These are phyloP conservation scores for Stegostoma tigrinum DNA, from an alignment of 2,113 vertebrate genomes.

Conservation along the genomic window DNA sequence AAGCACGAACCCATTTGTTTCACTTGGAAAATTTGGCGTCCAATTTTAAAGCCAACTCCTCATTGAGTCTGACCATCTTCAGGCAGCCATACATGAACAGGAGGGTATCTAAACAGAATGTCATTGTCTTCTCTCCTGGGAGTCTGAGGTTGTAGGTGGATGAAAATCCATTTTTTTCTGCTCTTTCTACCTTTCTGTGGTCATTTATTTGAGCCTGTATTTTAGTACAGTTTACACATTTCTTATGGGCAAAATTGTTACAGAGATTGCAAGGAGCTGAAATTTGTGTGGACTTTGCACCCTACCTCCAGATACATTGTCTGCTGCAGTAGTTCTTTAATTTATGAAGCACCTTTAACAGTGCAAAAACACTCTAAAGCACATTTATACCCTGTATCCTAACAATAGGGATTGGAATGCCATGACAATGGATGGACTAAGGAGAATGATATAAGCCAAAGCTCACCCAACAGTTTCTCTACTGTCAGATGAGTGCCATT, in stretches of 20 bases:
- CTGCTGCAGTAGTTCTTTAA: neutral
- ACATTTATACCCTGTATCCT: neutral
- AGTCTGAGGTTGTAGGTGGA: neutral
- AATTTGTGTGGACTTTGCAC: neutral
- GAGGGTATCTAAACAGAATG: neutral
- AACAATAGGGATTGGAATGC: neutral
- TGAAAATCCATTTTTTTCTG: neutral
- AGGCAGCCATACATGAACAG: neutral
- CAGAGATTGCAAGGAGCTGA: too few species aligned
- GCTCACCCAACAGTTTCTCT: neutral
- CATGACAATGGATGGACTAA: neutral
- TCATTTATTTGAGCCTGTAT: neutral
- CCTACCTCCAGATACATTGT: neutral
- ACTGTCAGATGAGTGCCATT: neutral
- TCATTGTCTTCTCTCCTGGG: neutral
- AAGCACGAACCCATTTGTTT: neutral
- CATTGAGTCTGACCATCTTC: neutral
- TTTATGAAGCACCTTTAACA: neutral
- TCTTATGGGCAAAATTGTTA: neutral
- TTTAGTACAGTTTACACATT: neutral
- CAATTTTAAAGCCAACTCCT: neutral
- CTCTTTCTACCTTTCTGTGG: neutral
- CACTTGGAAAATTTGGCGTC: neutral
- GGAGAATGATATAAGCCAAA: neutral
- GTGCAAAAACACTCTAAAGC: neutral